Evolutionary conservation across 2,113 vertebrate genomes (phyloP).

Genomic region (Colossoma macropomum): DNA sequence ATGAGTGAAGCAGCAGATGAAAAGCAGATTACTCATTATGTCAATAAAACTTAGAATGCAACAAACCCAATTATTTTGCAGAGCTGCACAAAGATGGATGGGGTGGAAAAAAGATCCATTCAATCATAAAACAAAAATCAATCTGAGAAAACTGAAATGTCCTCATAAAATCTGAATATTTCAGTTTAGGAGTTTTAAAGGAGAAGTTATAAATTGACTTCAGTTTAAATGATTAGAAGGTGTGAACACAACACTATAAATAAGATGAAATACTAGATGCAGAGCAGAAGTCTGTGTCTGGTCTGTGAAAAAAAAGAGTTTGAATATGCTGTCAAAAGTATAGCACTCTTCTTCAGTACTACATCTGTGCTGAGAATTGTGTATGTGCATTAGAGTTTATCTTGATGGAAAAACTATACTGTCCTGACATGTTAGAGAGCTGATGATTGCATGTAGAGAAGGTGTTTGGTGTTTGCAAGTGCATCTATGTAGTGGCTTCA

Average conservation of each 20-base stretch:
- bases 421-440: not conserved
- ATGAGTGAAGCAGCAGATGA: conserved; percentile 18
- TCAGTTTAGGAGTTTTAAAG: not conserved
- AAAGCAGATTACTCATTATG: conserved; percentile 53
- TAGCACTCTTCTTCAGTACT: too few relatives aligned
- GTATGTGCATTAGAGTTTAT: not conserved
- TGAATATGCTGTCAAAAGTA: too few relatives aligned
- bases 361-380: too few relatives aligned
- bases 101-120: conserved; percentile 19
- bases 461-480: conserved; percentile 4
- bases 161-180: not conserved
- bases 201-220: not conserved
- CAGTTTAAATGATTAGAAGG: not conserved
- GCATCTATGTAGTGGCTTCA: not conserved
- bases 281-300: not conserved
- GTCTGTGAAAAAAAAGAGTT: not conserved
- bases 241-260: not conserved
- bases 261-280: not conserved
- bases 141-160: not conserved
- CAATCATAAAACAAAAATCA: conserved; percentile 31
- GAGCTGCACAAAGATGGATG: conserved; percentile 49
- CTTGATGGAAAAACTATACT: not conserved
- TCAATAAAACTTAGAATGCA: conserved; percentile 56
- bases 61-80: conserved; percentile 16
- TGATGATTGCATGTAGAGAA: conserved; percentile 4